These are phyloP conservation scores for human DNA, from an alignment of 2,113 vertebrate species.

Conservation along the genomic window DNA sequence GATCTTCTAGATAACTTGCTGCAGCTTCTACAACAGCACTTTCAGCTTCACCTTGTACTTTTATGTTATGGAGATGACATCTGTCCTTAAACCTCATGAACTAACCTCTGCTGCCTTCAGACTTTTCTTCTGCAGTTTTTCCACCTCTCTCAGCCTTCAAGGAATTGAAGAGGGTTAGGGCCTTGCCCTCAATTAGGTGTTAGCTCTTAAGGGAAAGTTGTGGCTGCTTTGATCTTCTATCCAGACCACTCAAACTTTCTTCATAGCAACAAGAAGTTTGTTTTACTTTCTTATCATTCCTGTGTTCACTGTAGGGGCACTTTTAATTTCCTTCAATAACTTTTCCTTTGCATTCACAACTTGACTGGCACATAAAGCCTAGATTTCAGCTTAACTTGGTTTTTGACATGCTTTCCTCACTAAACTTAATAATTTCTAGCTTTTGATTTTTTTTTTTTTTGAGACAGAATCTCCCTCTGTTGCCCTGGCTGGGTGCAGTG, in stretches of 20 bases:
- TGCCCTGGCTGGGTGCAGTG: too few species aligned
- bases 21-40: not conserved
- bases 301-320: not conserved
- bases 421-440: not conserved
- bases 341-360: not conserved
- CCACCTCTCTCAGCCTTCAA: not conserved
- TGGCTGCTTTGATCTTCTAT: not conserved
- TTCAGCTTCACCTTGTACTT: not conserved
- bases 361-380: not conserved
- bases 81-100: not conserved
- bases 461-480: too few species aligned
- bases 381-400: not conserved
- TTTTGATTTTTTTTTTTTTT: not conserved
- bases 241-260: not conserved
- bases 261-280: not conserved
- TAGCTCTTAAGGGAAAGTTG: not conserved
- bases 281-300: not conserved
- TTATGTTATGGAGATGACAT: not conserved
- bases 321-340: not conserved
- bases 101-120: not conserved
- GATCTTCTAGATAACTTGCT: not conserved
- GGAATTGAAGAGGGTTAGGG: not conserved
- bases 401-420: not conserved
- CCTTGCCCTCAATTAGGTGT: not conserved
- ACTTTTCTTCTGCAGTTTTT: not conserved